Percentiles rank a stretch among this genome's conserved stretches.
Evolutionary conservation across 2,888 invertebrate species (phyloP).

Genomic region (Stenoptilia bipunctidactyla): DNA sequence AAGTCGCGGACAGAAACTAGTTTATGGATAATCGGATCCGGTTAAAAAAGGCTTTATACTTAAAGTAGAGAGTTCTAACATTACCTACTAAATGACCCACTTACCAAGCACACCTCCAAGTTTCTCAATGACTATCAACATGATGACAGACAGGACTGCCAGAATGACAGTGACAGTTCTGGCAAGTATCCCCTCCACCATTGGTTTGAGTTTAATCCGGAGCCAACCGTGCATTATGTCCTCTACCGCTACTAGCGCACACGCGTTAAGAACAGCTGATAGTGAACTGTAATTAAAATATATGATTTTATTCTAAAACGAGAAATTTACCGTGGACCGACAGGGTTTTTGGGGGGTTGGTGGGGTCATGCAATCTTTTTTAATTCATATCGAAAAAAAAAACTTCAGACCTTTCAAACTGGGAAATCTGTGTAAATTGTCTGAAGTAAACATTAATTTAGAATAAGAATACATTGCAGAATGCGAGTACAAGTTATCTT

Average conservation of each 20-base stretch:
- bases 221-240: slow-evolving; percentile 84
- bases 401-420: too few relatives aligned
- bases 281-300: slow-evolving; percentile 82
- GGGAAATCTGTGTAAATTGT: too few relatives aligned
- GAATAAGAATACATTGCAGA: too few relatives aligned
- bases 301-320: too few relatives aligned
- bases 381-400: too few relatives aligned
- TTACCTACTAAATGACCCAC: slow-evolving; percentile 20
- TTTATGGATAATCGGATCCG: background rate
- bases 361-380: too few relatives aligned
- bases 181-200: slow-evolving; percentile 74
- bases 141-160: slow-evolving; percentile 73
- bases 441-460: too few relatives aligned
- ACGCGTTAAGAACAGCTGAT: slow-evolving; percentile 90
- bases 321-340: too few relatives aligned
- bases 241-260: slow-evolving; percentile 86
- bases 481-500: too few relatives aligned
- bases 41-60: background rate
- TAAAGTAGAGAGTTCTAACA: too few relatives aligned
- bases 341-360: too few relatives aligned
- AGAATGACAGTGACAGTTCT: slow-evolving; percentile 74
- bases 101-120: slow-evolving; percentile 86
- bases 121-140: slow-evolving; percentile 78
- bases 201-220: slow-evolving; percentile 72
- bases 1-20: background rate